phyloP scores from a whole-genome alignment of 2,113 vertebrate genomes.

The Fulmarus glacialis region DNA sequence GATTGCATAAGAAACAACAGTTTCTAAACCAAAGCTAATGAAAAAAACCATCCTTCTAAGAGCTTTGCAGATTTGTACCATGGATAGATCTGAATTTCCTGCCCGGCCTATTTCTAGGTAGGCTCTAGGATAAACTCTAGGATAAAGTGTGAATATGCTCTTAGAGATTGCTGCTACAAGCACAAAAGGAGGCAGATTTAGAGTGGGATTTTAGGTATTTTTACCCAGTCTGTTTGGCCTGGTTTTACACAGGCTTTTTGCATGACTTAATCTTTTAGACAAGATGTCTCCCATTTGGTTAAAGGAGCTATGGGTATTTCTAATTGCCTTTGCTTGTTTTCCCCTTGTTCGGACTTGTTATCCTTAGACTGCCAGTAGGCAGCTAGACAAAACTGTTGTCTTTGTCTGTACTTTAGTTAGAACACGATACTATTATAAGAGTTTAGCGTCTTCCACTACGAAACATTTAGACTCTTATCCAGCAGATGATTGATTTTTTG shows the following conservation, averaged over 20 bases:
- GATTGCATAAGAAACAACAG: not conserved
- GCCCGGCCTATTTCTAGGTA: not conserved
- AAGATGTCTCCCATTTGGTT: not conserved
- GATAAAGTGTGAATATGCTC: rapidly evolving
- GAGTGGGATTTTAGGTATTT: not conserved
- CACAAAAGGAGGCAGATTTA: not conserved
- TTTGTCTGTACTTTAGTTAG: not conserved
- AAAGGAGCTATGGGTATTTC: not conserved
- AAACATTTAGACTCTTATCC: not conserved
- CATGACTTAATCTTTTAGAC: not conserved
- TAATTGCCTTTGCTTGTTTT: not conserved
- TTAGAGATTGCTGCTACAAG: not conserved
- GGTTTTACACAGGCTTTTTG: not conserved
- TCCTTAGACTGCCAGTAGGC: not conserved
- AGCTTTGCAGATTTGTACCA: not conserved
- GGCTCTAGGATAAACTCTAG: not conserved
- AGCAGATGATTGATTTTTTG: not conserved
- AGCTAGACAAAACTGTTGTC: not conserved
- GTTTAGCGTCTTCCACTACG: rapidly evolving
- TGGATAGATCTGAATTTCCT: not conserved
- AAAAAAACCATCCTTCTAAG: not conserved
- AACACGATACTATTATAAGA: not conserved
- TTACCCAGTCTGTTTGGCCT: not conserved
- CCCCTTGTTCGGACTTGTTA: not conserved
- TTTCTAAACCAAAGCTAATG: not conserved